Evolutionary conservation across 2,888 invertebrate genomes (phyloP).

Genomic region (Lasioglossum calceatum): DNA sequence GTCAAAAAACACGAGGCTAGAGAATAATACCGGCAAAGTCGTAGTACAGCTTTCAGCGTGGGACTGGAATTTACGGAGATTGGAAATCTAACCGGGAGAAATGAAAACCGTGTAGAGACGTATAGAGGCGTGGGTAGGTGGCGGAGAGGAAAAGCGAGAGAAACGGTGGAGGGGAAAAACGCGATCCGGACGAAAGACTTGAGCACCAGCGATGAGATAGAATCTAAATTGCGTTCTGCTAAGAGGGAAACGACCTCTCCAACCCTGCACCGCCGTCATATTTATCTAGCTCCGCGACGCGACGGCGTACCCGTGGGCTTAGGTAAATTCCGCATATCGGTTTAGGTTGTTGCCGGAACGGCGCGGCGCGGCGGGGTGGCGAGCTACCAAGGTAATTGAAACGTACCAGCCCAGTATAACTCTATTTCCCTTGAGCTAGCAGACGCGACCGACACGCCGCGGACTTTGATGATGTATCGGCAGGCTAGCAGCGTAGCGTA

Average conservation of each 20-base stretch:
- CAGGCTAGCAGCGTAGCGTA: conserved; percentile 10
- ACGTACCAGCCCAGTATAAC: conserved; percentile 56
- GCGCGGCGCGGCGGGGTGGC: conserved; percentile 28
- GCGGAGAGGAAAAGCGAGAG: background rate
- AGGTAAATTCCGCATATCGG: conserved; percentile 69
- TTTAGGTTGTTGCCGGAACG: conserved; percentile 56
- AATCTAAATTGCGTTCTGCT: conserved; percentile 70
- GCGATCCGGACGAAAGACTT: conserved; percentile 57
- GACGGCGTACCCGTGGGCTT: conserved; percentile 58
- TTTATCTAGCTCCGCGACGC: conserved; percentile 63
- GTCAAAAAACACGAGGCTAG: too few relatives aligned
- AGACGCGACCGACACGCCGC: conserved; percentile 4
- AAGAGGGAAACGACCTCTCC: conserved; percentile 36
- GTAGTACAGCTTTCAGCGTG: conserved; percentile 12
- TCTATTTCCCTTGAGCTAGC: conserved; percentile 57
- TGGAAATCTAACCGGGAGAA: conserved; percentile 55
- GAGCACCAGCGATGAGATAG: conserved; percentile 44
- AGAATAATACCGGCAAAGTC: conserved; percentile 19
- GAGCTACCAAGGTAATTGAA: conserved; percentile 68
- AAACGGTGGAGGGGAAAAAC: conserved; percentile 19
- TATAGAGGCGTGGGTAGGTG: background rate
- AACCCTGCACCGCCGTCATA: conserved; percentile 51
- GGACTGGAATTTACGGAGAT: conserved; percentile 60
- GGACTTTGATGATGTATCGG: conserved; percentile 50
- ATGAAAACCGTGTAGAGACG: conserved; percentile 51